Evolutionary conservation across 2,888 invertebrate species (phyloP).

Genomic region (Unio pictorum): DNA sequence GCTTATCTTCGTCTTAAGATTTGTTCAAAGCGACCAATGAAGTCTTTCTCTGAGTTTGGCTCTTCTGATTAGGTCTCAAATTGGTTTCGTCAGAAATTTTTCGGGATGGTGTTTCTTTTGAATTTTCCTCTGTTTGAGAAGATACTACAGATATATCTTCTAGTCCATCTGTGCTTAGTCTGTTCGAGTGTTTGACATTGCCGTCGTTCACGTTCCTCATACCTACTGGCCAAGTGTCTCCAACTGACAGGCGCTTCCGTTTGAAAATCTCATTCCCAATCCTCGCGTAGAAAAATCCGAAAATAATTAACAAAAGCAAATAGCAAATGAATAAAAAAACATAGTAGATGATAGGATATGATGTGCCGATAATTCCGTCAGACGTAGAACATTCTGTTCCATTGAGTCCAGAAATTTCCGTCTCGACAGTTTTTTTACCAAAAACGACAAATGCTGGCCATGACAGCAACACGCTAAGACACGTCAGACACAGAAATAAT

Average conservation of each 20-base stretch:
- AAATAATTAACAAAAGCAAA: constrained; percentile 35
- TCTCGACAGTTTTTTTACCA: constrained; percentile 41
- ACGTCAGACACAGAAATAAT: constrained; percentile 38
- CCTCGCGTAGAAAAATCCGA: constrained; percentile 45
- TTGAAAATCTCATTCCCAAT: constrained; percentile 48
- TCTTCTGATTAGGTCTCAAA: constrained; percentile 3
- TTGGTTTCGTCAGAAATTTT: constrained; percentile 22
- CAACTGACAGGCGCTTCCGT: constrained; percentile 43
- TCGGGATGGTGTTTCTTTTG: constrained; percentile 9
- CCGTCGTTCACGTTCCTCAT: constrained; percentile 8
- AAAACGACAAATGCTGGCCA: constrained; percentile 50
- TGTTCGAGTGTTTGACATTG: constrained; percentile 1
- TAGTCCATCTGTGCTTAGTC: constrained; percentile 1
- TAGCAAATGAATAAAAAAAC: constrained; percentile 42
- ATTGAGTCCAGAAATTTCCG: constrained; percentile 21
- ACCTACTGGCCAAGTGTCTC: constrained; percentile 38
- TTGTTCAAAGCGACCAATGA: not conserved
- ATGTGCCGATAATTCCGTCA: constrained; percentile 34
- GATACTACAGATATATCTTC: constrained; percentile 29
- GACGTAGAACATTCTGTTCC: constrained; percentile 53
- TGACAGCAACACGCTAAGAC: constrained; percentile 41
- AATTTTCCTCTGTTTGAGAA: constrained; percentile 24
- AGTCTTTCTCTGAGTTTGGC: not conserved
- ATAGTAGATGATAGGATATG: constrained; percentile 47
- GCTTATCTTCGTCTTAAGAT: not conserved